Percentiles rank a stretch among this genome's conserved stretches.
phyloP scores from a whole-genome alignment of 2,797 vertebrate genomes.

The Tragopan temminckii region DNA sequence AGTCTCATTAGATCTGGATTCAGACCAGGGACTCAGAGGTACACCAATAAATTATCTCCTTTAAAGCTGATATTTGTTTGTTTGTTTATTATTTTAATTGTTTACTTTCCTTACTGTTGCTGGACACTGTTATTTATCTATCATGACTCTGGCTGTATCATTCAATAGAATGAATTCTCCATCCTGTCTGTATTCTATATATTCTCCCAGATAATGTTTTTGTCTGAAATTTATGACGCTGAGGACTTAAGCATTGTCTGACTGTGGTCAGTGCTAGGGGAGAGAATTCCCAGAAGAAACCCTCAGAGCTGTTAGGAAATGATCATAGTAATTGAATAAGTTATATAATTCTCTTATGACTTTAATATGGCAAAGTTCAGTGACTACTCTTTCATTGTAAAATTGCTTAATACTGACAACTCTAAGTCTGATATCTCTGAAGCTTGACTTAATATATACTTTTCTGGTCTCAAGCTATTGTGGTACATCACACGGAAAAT shows the following conservation, averaged over 20 bases:
- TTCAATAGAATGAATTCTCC: neutral
- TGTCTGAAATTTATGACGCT: neutral
- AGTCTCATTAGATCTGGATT: constrained; percentile 58
- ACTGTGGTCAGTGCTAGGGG: fast-evolving
- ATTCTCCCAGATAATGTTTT: neutral
- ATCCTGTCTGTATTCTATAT: neutral
- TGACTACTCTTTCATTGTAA: neutral
- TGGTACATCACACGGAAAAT: neutral
- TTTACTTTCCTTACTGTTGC: neutral
- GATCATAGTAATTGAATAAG: neutral
- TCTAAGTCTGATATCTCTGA: neutral
- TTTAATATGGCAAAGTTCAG: neutral
- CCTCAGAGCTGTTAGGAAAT: neutral
- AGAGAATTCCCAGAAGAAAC: neutral
- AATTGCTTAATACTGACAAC: neutral
- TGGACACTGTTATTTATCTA: neutral
- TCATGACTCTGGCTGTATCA: neutral
- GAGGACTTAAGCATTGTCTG: neutral
- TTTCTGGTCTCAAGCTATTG: constrained; percentile 16
- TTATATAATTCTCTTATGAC: neutral
- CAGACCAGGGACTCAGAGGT: constrained; percentile 45
- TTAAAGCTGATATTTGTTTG: neutral
- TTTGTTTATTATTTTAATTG: neutral
- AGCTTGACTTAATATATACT: constrained; percentile 28
- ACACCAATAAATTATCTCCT: neutral